Evolutionary conservation across 1,140 invertebrate species (phyloP).

Genomic region (Belonocnema kinseyi): DNA sequence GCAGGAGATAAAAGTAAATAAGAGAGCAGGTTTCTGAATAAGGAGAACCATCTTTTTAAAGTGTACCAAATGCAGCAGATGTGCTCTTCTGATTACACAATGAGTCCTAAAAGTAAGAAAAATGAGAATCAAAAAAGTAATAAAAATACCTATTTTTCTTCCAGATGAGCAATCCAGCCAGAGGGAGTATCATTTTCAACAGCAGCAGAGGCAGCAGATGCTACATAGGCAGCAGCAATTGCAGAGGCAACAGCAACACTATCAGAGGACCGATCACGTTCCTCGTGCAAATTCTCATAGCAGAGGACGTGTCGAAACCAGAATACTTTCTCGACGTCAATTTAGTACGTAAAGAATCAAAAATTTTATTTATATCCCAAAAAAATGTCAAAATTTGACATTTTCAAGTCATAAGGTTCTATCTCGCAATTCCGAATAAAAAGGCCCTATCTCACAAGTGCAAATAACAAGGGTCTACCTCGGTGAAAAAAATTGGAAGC

Average conservation of each 20-base stretch:
- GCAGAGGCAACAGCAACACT: constrained; percentile 46
- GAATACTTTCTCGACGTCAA: constrained; percentile 60
- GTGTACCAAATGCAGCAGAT: not conserved
- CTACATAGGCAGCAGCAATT: constrained; percentile 41
- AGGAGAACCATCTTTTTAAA: no score
- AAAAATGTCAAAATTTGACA: not conserved
- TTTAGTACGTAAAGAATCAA: constrained; percentile 53
- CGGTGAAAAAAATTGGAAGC: no score
- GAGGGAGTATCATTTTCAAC: constrained; percentile 54
- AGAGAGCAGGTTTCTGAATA: constrained; percentile 2
- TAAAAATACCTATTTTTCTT: constrained; percentile 45
- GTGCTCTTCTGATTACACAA: not conserved
- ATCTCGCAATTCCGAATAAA: no score
- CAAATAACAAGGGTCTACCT: no score
- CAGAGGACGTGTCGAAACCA: constrained; percentile 59
- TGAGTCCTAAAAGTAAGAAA: constrained; percentile 1
- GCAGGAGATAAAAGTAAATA: constrained; percentile 12
- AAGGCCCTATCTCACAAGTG: no score
- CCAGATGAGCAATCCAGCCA: constrained; percentile 57
- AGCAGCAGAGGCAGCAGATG: constrained; percentile 38
- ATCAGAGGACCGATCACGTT: constrained; percentile 56
- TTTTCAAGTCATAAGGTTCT: no score
- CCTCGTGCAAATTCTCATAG: constrained; percentile 51
- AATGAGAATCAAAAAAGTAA: not conserved
- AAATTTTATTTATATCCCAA: not conserved